Evolutionary conservation across 2,797 vertebrate genomes (phyloP), one percentile per base, ranked within the genome.

Genomic region (Ptychobarbus kaznakovi): DNA sequence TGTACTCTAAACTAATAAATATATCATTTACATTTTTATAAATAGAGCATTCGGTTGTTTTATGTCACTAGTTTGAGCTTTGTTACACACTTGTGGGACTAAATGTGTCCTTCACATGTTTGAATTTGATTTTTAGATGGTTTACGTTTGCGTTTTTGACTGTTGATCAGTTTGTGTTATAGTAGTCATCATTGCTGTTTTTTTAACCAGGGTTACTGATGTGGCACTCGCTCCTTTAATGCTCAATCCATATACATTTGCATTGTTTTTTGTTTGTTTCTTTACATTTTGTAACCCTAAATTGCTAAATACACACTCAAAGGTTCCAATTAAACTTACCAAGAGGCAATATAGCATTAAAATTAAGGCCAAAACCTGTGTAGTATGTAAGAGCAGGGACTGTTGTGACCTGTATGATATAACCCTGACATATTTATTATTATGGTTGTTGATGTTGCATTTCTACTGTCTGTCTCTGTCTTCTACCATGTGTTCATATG

Each of bases 1-100:
- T 87, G 63, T 63, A 88, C 78, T 73, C 65, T 46, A 44, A 81
- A 80, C 73, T 20, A 82, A 82, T 82, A 80, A 75, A 53, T 9
- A 77, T 49, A 53, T 16, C 12, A 44, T 82, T 56, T 49, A 18
- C 16, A 22, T 83, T 51, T 78, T 81, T 85, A 49, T 88, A 78
- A 6, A 65, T 68, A 18, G 18, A 84, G 13, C 46, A 69, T 35
- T 20, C 18, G 49, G 11, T 80, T 72, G 46, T 80, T 66, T 66
- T 22, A 25, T 65, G n/a, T 25, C 22, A 51, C 73, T 81, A 12
- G 69, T 86, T 75, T 56, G 51, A 75, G 81, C 56, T 76, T 76
- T 53, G 51, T 28, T 87, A 42, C 10, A 35, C 80, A 63, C 32
- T 76, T 83, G 35, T 77, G 63, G 32, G 11, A 68, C 51, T 44